These are phyloP conservation scores for Pelusios castaneus DNA, from an alignment of 2,113 vertebrate genomes.

Conservation along the genomic window DNA sequence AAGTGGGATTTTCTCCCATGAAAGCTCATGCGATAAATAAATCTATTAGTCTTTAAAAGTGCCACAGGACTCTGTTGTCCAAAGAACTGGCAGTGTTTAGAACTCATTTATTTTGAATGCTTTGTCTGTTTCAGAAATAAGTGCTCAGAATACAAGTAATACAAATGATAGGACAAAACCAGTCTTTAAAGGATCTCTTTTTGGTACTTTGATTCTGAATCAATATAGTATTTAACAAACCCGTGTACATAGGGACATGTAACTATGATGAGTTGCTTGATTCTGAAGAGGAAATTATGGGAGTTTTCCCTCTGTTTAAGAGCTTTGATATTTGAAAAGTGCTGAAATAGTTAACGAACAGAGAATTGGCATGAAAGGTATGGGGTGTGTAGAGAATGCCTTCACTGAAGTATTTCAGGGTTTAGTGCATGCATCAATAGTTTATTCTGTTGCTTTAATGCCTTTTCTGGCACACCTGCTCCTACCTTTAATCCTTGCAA, in stretches of 20 bases:
- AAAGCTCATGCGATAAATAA: too few relatives aligned
- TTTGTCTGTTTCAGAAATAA: rapidly evolving
- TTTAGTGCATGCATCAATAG: neutral
- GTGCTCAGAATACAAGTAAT: neutral
- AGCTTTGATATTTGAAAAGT: constrained; percentile 21
- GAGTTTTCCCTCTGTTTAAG: neutral
- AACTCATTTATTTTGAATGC: rapidly evolving
- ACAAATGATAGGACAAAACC: neutral
- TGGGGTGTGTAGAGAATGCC: constrained; percentile 7
- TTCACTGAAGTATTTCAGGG: neutral
- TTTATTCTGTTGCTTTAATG: neutral
- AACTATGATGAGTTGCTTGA: rapidly evolving
- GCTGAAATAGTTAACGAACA: neutral
- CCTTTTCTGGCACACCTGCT: neutral
- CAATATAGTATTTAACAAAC: neutral
- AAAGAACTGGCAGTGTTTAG: neutral
- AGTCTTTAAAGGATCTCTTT: neutral
- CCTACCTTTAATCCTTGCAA: neutral
- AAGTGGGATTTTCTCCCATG: too few relatives aligned
- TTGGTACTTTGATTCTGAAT: neutral
- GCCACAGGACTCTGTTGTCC: too few relatives aligned
- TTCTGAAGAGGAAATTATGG: too few relatives aligned
- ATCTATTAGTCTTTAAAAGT: too few relatives aligned
- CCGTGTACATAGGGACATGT: constrained; percentile 7
- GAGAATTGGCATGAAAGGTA: constrained; percentile 58